A percentile compares a stretch with the other conserved stretches of the same genome.
Evolutionary conservation across 1,140 invertebrate species (phyloP).

Genomic region (Thaumetopoea pityocampa): DNA sequence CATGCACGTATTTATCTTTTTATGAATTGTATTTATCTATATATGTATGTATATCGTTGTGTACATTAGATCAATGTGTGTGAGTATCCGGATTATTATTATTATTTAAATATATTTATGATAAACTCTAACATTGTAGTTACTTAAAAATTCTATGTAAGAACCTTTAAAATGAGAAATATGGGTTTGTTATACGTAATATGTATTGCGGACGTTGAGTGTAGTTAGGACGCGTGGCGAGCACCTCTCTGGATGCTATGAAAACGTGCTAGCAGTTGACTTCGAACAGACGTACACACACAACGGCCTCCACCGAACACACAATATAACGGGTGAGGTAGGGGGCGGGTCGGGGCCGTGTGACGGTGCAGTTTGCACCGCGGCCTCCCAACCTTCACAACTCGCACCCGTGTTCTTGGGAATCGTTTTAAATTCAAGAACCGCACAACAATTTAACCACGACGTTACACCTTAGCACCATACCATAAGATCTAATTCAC

Average conservation of each 20-base stretch:
- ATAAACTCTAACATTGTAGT: constrained; percentile 1
- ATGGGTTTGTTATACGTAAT: constrained; percentile 41
- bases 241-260: constrained; percentile 39
- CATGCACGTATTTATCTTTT: too few relatives aligned
- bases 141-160: constrained; percentile 33
- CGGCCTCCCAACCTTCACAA: constrained; percentile 71
- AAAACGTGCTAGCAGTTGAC: constrained; percentile 60
- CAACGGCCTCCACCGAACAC: constrained; percentile 33
- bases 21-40: too few relatives aligned
- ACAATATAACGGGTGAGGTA: constrained; percentile 49
- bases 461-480: constrained; percentile 39
- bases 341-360: constrained; percentile 36
- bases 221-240: constrained; percentile 28
- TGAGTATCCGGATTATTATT: too few relatives aligned
- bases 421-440: constrained; percentile 75
- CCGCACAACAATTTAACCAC: constrained; percentile 51
- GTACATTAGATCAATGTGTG: too few relatives aligned
- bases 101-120: too few relatives aligned
- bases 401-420: constrained; percentile 71
- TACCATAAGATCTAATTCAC: constrained; percentile 42
- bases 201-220: constrained; percentile 48
- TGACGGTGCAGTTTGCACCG: constrained; percentile 73
- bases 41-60: too few relatives aligned
- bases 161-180: constrained; percentile 29
- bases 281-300: constrained; percentile 49